Conservation (phyloP, 1,140 invertebrate species). For the Manduca sexta region DNA sequence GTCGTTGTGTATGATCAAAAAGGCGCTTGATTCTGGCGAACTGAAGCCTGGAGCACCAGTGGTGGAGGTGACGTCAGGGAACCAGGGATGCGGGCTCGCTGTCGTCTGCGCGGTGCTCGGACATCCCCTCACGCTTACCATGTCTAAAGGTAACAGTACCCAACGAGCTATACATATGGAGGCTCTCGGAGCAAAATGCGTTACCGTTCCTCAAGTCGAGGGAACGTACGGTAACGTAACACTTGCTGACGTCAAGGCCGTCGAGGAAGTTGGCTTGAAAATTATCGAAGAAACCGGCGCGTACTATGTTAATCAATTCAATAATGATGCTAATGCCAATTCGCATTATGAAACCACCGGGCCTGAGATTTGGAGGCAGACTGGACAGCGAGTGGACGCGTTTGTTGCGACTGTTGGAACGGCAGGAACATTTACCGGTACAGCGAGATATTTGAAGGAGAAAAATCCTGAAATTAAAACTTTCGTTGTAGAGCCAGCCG, state of each 20-base stretch:
- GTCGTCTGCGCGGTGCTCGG: conserved; percentile 57
- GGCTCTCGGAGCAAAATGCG: conserved; percentile 55
- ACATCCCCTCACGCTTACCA: conserved; percentile 52
- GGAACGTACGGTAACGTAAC: conserved; percentile 62
- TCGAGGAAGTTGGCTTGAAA: conserved; percentile 41
- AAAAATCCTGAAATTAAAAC: conserved; percentile 44
- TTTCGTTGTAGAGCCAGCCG: conserved; percentile 51
- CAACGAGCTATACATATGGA: conserved; percentile 63
- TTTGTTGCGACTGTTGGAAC: conserved; percentile 60
- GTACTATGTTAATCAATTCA: conserved; percentile 58
- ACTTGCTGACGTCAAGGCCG: conserved; percentile 45
- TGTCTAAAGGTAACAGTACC: conserved; percentile 58
- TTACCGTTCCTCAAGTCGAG: conserved; percentile 56
- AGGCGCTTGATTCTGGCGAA: conserved; percentile 36
- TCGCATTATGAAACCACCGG: conserved; percentile 54
- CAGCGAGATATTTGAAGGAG: conserved; percentile 54
- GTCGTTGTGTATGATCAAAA: conserved; percentile 50
- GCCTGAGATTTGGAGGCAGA: conserved; percentile 62
- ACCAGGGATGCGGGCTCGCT: conserved; percentile 59
- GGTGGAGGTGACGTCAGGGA: conserved; percentile 58
- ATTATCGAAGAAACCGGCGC: conserved; percentile 44
- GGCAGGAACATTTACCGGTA: conserved; percentile 53
- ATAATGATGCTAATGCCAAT: conserved; percentile 39
- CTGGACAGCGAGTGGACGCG: conserved; percentile 50
- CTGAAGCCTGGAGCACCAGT: conserved; percentile 47